Evolutionary conservation across 1,140 invertebrate species (phyloP), one percentile per base, ranked within the genome.

Genomic region (Zelostemma sp.): DNA sequence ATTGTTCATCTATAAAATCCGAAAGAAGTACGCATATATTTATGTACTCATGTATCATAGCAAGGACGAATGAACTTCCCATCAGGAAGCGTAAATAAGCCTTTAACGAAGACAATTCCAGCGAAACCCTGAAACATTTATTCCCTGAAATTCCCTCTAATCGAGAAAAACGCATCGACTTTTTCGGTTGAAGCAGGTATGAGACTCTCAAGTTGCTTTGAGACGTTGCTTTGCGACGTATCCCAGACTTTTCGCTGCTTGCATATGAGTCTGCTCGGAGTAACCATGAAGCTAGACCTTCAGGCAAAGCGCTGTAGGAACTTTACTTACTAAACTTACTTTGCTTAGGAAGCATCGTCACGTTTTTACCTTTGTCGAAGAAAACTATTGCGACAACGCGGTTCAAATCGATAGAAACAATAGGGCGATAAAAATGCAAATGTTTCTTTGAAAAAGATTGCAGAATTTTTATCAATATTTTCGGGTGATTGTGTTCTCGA

Each of bases 171-270:
- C n/a, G n/a, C n/a, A 58, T 49, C 9, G 54, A 63, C 83, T 86
- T 79, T 89, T 88, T 88, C 85, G 46, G 82, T 86, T 60, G 89
- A 85, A 47, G 82, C 80, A 40, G 86, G 85, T 38, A 89, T 60
- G 11, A 90, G 76, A 63, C 86, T 88, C 60, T 90, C 87, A 11
- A 91, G 82, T 72, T 92, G 90, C 83, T 89, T 88, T 0, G 90
- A 89, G 78, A n/a, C n/a, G n/a, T n/a, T n/a, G n/a, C n/a, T 90
- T 90, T 1, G 88, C 86, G 2, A 80, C 81, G 51, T 86, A 89
- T 2, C 88, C 88, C 17, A 89, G 74, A 67, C 70, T 80, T 64
- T 86, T 85, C 19, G 85, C 80, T 31, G 88, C 85, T 75, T 85
- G 83, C 51, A 80, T 77, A 48, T 87, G 79, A 3, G 84, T 76